phyloP scores from a whole-genome alignment of 1,140 invertebrate genomes.

The Caenorhabditis tropicalis region DNA sequence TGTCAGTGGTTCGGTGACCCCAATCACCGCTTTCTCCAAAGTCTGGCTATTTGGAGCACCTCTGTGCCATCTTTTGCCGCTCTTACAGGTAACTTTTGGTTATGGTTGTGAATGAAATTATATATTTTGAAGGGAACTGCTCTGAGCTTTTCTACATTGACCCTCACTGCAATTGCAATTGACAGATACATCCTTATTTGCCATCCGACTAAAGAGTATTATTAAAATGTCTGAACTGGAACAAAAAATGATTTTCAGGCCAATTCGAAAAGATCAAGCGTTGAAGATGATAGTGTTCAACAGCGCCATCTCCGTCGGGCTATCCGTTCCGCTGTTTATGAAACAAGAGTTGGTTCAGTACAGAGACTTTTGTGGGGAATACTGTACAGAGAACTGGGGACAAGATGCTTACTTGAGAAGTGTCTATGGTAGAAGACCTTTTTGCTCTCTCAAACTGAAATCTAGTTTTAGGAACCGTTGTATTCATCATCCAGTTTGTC shows the following conservation, averaged over 20 bases:
- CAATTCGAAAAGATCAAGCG: conserved; percentile 55
- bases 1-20: conserved; percentile 60
- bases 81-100: conserved; percentile 78
- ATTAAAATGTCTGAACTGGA: background rate
- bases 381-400: conserved; percentile 58
- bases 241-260: conserved; percentile 24
- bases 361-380: conserved; percentile 57
- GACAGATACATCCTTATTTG: conserved; percentile 78
- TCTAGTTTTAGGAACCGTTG: background rate
- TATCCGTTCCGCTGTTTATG: conserved; percentile 56
- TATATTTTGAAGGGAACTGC: conserved; percentile 52
- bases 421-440: conserved; percentile 52
- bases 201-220: conserved; percentile 56
- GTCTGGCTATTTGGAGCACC: conserved; percentile 87
- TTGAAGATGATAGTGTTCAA: conserved; percentile 57
- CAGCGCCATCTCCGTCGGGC: conserved; percentile 19
- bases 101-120: background rate
- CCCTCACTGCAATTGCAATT: conserved; percentile 92
- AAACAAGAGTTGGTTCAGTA: conserved; percentile 56
- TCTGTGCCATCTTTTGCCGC: conserved; percentile 90
- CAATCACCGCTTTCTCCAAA: conserved; percentile 59
- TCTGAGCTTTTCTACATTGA: conserved; percentile 80
- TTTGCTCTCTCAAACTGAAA: background rate
- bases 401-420: conserved; percentile 47
- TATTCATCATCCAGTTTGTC: conserved; percentile 80